Evolutionary conservation across 2,888 invertebrate species (phyloP).

Genomic region (Nyleta sp.): DNA sequence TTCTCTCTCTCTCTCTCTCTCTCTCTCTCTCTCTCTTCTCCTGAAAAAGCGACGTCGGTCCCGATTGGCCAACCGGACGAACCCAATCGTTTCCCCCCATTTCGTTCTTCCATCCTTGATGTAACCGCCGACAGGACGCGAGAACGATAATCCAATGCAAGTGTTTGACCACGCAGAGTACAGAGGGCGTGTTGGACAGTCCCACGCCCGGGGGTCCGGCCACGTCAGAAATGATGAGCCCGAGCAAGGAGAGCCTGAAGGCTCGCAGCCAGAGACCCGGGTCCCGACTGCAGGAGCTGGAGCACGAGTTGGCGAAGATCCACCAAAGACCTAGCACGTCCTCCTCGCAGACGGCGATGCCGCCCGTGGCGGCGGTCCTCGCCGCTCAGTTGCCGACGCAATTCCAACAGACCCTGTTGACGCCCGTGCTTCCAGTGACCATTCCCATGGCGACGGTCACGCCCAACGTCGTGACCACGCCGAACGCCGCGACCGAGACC

Average conservation of each 20-base stretch:
- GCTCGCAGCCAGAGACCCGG: conserved; percentile 75
- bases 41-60: too few species aligned
- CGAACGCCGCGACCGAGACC: conserved; percentile 74
- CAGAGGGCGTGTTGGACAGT: conserved; percentile 71
- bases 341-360: conserved; percentile 75
- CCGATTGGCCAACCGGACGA: too few species aligned
- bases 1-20: background rate
- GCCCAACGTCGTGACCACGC: conserved; percentile 70
- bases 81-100: background rate
- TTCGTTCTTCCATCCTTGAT: background rate
- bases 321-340: conserved; percentile 79
- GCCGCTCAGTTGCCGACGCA: conserved; percentile 57
- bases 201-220: conserved; percentile 72
- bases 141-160: background rate
- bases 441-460: conserved; percentile 74
- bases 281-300: conserved; percentile 79
- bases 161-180: conserved; percentile 23
- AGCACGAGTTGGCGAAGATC: conserved; percentile 82
- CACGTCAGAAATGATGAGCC: conserved; percentile 77
- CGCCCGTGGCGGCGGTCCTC: conserved; percentile 73
- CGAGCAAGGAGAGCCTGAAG: conserved; percentile 78
- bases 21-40: too few species aligned
- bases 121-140: too few species aligned
- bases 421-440: conserved; percentile 70
- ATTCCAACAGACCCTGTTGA: conserved; percentile 68